Evolutionary conservation across 2,113 vertebrate species (phyloP), one percentile per base, ranked within the genome.

Genomic region (Anthoscopus minutus): DNA sequence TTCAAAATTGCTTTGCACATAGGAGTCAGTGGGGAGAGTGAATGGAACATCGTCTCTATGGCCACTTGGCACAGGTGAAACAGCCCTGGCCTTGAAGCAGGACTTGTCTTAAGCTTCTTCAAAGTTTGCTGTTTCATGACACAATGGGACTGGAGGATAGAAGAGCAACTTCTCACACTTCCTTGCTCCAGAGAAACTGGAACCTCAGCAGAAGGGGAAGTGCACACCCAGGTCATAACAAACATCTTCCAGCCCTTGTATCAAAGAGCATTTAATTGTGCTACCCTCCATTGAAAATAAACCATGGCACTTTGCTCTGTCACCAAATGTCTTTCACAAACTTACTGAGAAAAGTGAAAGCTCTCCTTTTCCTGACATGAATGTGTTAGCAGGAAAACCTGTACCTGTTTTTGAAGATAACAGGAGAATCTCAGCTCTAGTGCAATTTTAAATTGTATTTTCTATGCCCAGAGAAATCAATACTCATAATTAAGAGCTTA

Each of bases 141-240:
- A 0, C 20, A 10, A 4, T 19, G 18, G 65, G n/a, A 73, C 31
- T 2, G 7, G 20, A 28, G 25, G 50, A 37, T 1, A 48, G 19
- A 35, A 57, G 31, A 80, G 35, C 1, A 12, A 50, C 19, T 77
- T n/a, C 45, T 89, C 25, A 13, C 2, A 0, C 13, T 50, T 65
- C 57, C 31, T 51, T 37, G 28, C 44, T 71, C 38, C 60, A 62
- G 44, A 42, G 44, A 50, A 69, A 35, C 21, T 17, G 13, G 60
- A 47, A 21, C 38, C 24, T 60, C 66, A 60, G 18, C 48, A 38
- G 15, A 85, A 74, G 33, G 4, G 23, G 23, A 51, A 44, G 11
- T 4, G 48, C 48, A 71, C n/a, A 44, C 6, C 8, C 35, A 60
- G 48, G 23, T 69, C 27, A 3, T 13, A 89, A 35, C 24, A 64